Base-by-base conservation (phyloP, 2,888 invertebrate species). In the Thumatha senex region DNA sequence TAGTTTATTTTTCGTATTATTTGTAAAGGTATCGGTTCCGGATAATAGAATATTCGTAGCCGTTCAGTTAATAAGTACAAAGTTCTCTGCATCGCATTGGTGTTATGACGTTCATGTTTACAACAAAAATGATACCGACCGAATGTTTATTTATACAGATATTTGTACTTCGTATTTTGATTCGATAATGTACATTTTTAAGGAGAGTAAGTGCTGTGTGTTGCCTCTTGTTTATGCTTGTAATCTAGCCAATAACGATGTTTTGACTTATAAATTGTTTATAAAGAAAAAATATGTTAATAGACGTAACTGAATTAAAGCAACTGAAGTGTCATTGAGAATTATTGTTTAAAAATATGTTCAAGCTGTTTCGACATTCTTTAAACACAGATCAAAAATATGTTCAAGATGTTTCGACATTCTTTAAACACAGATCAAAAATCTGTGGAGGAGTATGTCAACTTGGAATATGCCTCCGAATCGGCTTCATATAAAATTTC, bases 21-120 rank as follows among this genome's bases (percentile, higher is more conserved):
- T 84, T 38, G 10, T 83, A 0, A 76, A 78, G 56, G 68, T 82
- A 0, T 72, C 76, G 10, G 33, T 7, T 15, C 0, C 1, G 0
- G 49, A 71, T 0, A 56, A 70, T 1, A 69, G 57, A 10, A 53
- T 89, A 1, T 84, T 67, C 54, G 78, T 87, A 72, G 56, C 75
- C 0, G 73, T 68, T 0, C 86, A 87, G 45, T 59, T 86, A 0
- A 53, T 86, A 0, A 84, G 87, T 0, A 82, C 85, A 0, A 67
- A 66, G 12, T 34, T 61, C 0, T 82, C 82, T 54, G 86, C 89
- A 0, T 46, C 57, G 0, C 86, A 86, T 56, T 90, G 89, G 89
- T 57, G 47, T 0, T 89, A 85, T 48, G 83, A 87, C 51, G 54
- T 89, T 0, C 82, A 88, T 7, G 48, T 89, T 1, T 90, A 80